Evolutionary conservation across 2,797 vertebrate species (phyloP).

Genomic region (Chelon labrosus): DNA sequence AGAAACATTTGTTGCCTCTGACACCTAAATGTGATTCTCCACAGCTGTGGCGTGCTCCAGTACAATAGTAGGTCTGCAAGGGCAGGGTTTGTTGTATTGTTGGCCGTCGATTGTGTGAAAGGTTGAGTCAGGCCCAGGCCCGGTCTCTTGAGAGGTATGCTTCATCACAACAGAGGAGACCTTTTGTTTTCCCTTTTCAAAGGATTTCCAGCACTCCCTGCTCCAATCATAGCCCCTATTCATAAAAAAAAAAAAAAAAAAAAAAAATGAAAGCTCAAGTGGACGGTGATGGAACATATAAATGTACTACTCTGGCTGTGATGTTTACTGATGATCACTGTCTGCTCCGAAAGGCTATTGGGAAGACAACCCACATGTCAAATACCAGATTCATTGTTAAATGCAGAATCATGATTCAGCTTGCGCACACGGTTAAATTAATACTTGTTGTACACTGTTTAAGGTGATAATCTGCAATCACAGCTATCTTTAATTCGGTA

Average conservation of each 20-base stretch:
- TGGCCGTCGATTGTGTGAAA: constrained; percentile 81
- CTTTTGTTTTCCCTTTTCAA: constrained; percentile 83
- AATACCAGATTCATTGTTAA: constrained; percentile 38
- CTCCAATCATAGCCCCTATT: constrained; percentile 75
- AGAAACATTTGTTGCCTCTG: constrained; percentile 83
- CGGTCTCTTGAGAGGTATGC: constrained; percentile 75
- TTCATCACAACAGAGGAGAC: constrained; percentile 76
- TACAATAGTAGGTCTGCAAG: constrained; percentile 74
- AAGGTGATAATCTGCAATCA: constrained; percentile 17
- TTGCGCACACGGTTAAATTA: constrained; percentile 6
- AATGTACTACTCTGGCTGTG: constrained; percentile 67
- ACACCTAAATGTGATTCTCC: constrained; percentile 82
- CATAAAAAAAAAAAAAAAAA: constrained; percentile 53
- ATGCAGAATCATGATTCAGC: constrained; percentile 1
- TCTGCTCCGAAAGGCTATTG: constrained; percentile 44
- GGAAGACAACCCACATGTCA: constrained; percentile 52
- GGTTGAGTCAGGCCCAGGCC: constrained; percentile 78
- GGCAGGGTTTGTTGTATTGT: constrained; percentile 78
- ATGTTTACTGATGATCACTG: constrained; percentile 69
- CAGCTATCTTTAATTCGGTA: constrained; percentile 2
- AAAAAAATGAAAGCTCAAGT: constrained; percentile 64
- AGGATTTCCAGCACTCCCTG: constrained; percentile 78
- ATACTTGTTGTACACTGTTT: neutral
- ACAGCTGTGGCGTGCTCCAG: constrained; percentile 79
- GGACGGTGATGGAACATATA: constrained; percentile 68